Evolutionary conservation across 2,797 vertebrate genomes (phyloP).

Genomic region (Platalea minor): DNA sequence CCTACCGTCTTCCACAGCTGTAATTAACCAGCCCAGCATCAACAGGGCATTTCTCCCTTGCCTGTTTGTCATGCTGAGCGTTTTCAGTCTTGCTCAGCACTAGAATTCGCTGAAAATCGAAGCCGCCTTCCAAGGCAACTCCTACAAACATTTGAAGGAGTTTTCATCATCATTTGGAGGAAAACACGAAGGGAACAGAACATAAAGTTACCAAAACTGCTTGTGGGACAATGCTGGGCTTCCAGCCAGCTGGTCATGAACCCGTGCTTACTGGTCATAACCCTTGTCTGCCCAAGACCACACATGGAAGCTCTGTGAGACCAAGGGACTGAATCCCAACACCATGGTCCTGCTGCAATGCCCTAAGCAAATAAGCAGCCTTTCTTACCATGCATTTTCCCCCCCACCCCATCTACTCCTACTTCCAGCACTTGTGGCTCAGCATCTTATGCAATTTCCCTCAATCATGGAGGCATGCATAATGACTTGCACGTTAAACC

Average conservation of each 20-base stretch:
- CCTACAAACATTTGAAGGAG: neutral
- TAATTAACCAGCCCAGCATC: neutral
- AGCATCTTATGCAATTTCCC: neutral
- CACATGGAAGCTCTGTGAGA: rapidly evolving
- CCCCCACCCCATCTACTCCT: neutral
- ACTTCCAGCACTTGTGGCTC: neutral
- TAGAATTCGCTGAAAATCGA: neutral
- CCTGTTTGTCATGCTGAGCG: neutral
- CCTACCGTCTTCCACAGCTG: neutral
- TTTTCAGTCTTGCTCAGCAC: neutral
- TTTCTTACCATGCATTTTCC: neutral
- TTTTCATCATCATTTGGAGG: neutral
- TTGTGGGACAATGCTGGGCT: neutral
- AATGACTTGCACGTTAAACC: neutral
- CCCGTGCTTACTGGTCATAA: neutral
- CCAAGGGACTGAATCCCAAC: neutral
- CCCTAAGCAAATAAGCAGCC: neutral
- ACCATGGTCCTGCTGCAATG: rapidly evolving
- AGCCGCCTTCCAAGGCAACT: neutral
- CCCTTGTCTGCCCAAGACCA: neutral
- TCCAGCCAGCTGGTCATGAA: neutral
- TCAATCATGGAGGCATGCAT: neutral
- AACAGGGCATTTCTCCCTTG: neutral
- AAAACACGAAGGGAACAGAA: neutral
- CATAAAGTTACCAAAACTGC: neutral